Conservation (phyloP, 2,888 invertebrate genomes). For the Folsomia manolachei region DNA sequence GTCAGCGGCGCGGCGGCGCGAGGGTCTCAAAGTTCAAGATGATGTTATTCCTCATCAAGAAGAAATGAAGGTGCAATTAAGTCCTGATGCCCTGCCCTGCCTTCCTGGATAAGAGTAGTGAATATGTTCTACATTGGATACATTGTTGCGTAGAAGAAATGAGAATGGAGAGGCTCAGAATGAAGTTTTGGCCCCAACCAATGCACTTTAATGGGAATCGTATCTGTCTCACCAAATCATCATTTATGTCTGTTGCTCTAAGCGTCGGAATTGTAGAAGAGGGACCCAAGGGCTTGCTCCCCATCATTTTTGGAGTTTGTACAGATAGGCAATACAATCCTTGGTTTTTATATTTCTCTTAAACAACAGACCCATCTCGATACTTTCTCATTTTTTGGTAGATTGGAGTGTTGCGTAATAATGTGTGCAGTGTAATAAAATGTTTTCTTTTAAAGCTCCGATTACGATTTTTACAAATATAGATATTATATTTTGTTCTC, state of each 20-base stretch:
- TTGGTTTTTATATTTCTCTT: neutral
- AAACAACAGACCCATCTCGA: too few relatives aligned
- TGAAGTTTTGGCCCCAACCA: constrained; percentile 17
- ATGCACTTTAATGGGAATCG: constrained; percentile 33
- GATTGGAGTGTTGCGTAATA: neutral
- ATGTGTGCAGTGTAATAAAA: neutral
- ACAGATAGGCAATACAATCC: neutral
- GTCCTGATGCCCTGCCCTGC: too few relatives aligned
- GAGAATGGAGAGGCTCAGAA: constrained; percentile 19
- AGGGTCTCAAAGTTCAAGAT: constrained; percentile 1
- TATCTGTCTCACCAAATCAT: constrained; percentile 49
- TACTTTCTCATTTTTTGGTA: too few relatives aligned
- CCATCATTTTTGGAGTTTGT: neutral
- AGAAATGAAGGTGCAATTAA: constrained; percentile 39
- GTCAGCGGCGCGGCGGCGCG: neutral
- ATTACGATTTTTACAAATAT: neutral
- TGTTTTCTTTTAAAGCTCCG: neutral
- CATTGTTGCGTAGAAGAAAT: neutral
- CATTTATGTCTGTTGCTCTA: constrained; percentile 47
- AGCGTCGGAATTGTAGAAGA: neutral
- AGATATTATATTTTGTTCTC: too few relatives aligned
- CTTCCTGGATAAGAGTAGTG: constrained; percentile 22
- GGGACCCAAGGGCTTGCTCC: constrained; percentile 15
- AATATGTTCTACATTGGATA: constrained; percentile 9
- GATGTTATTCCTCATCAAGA: constrained; percentile 27